A percentile compares a stretch with the other conserved stretches of the same genome.
phyloP scores from a whole-genome alignment of 1,140 invertebrate genomes.

The Drosophila kanapiae region DNA sequence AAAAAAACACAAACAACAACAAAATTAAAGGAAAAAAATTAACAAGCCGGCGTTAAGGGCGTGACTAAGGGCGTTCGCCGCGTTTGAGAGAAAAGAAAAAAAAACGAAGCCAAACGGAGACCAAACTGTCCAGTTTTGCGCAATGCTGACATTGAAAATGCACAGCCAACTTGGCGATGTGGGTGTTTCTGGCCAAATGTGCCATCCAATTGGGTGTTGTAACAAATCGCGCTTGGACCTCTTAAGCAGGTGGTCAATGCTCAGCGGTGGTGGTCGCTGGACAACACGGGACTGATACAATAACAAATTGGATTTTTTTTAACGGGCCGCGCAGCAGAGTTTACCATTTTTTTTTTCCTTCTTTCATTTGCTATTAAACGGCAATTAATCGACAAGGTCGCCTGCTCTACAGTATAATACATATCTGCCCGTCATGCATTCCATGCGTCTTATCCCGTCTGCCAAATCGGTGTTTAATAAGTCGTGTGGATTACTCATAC shows the following conservation, averaged over 20 bases:
- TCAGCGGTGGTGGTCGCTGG: constrained; percentile 4
- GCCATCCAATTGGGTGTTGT: constrained; percentile 69
- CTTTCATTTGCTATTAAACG: constrained; percentile 42
- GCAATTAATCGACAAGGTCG: constrained; percentile 64
- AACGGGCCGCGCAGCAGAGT: constrained; percentile 2
- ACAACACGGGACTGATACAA: constrained; percentile 9
- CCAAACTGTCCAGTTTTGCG: constrained; percentile 63
- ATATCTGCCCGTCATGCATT: constrained; percentile 25
- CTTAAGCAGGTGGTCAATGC: constrained; percentile 45
- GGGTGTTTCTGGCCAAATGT: constrained; percentile 75
- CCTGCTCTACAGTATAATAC: constrained; percentile 43
- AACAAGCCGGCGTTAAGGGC: constrained; percentile 65
- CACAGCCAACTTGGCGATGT: constrained; percentile 56
- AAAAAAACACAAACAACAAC: constrained; percentile 6
- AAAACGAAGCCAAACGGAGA: constrained; percentile 28
- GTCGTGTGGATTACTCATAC: constrained; percentile 37
- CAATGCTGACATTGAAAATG: constrained; percentile 80
- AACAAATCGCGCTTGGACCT: constrained; percentile 65
- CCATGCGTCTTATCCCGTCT: constrained; percentile 44
- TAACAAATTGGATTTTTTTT: constrained; percentile 16
- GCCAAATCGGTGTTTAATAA: constrained; percentile 47
- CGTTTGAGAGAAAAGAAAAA: constrained; percentile 4
- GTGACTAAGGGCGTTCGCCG: constrained; percentile 60
- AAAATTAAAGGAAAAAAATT: constrained; percentile 35
- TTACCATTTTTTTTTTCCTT: constrained; percentile 31